phyloP scores from a whole-genome alignment of 2,113 vertebrate genomes.

The Nothobranchius furzeri region DNA sequence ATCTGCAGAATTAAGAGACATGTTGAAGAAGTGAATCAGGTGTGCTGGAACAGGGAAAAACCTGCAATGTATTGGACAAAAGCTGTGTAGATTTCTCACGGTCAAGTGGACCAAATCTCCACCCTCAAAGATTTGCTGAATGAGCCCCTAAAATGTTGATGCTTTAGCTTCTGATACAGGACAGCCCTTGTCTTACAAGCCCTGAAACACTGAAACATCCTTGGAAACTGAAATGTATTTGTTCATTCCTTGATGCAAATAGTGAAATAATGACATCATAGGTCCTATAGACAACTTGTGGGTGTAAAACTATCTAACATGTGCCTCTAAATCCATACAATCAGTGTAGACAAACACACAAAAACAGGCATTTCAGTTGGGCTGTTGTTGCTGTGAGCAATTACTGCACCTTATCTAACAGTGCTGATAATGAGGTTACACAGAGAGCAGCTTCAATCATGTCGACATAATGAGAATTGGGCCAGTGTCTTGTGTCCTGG shows the following conservation, averaged over 20 bases:
- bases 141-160: no score
- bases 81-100: no score
- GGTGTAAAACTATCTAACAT: conserved; percentile 6
- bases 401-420: conserved; percentile 79
- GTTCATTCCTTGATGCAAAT: background rate
- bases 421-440: conserved; percentile 82
- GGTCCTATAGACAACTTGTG: background rate
- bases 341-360: conserved; percentile 29
- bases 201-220: background rate
- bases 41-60: no score
- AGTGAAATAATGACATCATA: conserved; percentile 10
- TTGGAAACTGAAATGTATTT: conserved; percentile 11
- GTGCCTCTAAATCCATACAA: conserved; percentile 26
- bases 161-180: no score
- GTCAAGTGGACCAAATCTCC: no score
- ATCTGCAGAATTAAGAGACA: no score
- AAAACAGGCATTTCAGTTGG: conserved; percentile 43
- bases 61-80: no score
- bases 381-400: conserved; percentile 73
- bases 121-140: no score
- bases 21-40: no score
- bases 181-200: background rate
- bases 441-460: conserved; percentile 80
- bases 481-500: conserved; percentile 53
- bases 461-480: conserved; percentile 79